phyloP scores from a whole-genome alignment of 1,140 invertebrate species.

The Drosophila kurseongensis region DNA sequence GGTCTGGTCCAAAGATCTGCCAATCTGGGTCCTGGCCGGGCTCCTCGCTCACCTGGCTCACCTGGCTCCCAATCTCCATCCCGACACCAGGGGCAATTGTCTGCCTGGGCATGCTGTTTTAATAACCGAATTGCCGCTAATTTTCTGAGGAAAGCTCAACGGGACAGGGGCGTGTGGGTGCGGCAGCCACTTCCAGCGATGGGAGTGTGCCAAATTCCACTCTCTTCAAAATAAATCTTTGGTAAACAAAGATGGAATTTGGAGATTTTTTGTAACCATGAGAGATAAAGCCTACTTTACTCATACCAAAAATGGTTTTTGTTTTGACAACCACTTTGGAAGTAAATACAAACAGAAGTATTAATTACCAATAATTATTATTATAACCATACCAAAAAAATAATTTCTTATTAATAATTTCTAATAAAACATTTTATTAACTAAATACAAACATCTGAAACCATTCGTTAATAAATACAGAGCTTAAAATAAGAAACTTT shows the following conservation, averaged over 20 bases:
- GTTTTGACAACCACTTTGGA: too few species aligned
- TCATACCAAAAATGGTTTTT: too few species aligned
- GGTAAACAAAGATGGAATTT: not conserved
- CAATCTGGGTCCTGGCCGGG: conserved; percentile 55
- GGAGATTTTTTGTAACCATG: not conserved
- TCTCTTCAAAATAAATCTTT: not conserved
- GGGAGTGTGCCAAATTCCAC: conserved; percentile 13
- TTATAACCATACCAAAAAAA: too few species aligned
- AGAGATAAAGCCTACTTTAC: too few species aligned
- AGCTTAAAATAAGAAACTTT: too few species aligned
- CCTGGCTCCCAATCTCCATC: conserved; percentile 16
- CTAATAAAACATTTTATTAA: too few species aligned
- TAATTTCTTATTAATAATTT: too few species aligned
- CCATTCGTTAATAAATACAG: too few species aligned
- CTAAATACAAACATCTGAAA: too few species aligned
- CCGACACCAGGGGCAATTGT: conserved; percentile 43
- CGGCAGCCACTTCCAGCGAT: conserved; percentile 21
- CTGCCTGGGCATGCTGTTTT: conserved; percentile 50
- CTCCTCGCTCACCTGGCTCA: conserved; percentile 14
- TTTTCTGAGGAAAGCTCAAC: conserved; percentile 55
- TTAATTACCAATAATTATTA: too few species aligned
- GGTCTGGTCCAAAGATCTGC: conserved; percentile 27
- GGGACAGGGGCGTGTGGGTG: conserved; percentile 48
- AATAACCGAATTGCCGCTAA: conserved; percentile 78
- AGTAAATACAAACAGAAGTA: too few species aligned